A percentile compares a stretch with the other conserved stretches of the same genome.
Evolutionary conservation across 2,797 vertebrate genomes (phyloP).

Genomic region (Anolis apletophallus): DNA sequence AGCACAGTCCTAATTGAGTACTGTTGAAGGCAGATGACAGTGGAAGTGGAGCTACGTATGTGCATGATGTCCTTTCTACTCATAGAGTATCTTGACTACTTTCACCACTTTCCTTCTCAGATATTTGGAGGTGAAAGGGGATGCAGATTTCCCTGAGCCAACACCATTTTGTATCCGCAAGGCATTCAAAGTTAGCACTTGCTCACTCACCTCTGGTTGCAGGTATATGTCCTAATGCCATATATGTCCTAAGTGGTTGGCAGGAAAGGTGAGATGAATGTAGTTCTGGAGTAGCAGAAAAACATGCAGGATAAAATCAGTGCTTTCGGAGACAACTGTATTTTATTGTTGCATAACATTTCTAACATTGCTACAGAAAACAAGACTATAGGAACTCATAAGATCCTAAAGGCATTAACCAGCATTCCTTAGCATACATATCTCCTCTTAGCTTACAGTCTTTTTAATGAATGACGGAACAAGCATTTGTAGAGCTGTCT

Average conservation of each 20-base stretch:
- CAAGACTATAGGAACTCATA: background rate
- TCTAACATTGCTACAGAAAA: background rate
- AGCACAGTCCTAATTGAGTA: background rate
- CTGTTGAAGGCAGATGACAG: background rate
- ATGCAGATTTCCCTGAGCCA: background rate
- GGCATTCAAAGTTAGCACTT: background rate
- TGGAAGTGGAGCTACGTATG: background rate
- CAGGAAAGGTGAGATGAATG: background rate
- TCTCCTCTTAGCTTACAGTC: conserved; percentile 31
- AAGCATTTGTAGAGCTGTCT: conserved; percentile 39
- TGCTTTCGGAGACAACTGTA: background rate
- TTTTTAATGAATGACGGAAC: conserved; percentile 47
- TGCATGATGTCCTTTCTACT: background rate
- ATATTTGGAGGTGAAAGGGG: background rate
- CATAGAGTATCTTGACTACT: background rate
- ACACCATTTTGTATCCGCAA: background rate
- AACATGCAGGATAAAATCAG: background rate
- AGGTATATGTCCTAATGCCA: background rate
- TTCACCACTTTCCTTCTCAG: background rate
- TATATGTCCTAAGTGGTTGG: background rate
- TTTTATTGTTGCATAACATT: background rate
- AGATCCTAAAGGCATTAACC: background rate
- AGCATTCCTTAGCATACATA: conserved; percentile 4
- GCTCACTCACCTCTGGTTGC: background rate
- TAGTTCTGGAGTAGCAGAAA: background rate